Base-by-base conservation (phyloP, 2,797 vertebrate species). In the Mus minutoides region DNA sequence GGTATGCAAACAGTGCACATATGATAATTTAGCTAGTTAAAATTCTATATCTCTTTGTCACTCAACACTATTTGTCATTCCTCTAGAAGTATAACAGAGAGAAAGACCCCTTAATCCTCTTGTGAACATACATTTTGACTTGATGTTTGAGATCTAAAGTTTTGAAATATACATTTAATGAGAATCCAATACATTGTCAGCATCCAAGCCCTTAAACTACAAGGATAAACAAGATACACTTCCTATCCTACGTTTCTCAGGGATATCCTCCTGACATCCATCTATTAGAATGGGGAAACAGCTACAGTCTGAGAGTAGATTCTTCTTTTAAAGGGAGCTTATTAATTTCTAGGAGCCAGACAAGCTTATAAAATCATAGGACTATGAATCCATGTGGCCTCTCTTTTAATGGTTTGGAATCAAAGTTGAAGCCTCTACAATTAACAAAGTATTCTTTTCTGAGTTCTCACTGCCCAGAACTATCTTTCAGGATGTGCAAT, bases 401-500 rank as follows among this genome's bases (percentile, higher is more conserved):
- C 26, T 26, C 2, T 80, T 69, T 92, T 67, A 69, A 40, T 49
- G 49, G 62, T 56, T 49, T 37, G 14, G n/a, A 52, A 77, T 9
- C 22, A 62, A 40, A 83, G 5, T 19, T 76, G 2, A 69, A 24
- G 62, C 9, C 21, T 6, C 77, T 88, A 40, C 17, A 2, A 43
- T 17, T 14, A 77, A 24, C n/a, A 10, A 2, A 11, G 22, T 49
- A 21, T 0, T 34, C 8, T 73, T 84, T 49, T 60, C n/a, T 76
- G 4, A 12, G 19, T 79, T 82, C 62, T 95, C 64, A 97, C 6
- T 43, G 86, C 3, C 40, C 12, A 73, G 12, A 40, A 0, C 89
- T 97, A 10, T 95, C 79, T 98, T 98, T 87, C 97, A 99, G 99
- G 99, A 99, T 78, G 98, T 98, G 92, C 99, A 99, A 88, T 98